phyloP scores from a whole-genome alignment of 2,113 vertebrate genomes.

The Bothrops jararaca region DNA sequence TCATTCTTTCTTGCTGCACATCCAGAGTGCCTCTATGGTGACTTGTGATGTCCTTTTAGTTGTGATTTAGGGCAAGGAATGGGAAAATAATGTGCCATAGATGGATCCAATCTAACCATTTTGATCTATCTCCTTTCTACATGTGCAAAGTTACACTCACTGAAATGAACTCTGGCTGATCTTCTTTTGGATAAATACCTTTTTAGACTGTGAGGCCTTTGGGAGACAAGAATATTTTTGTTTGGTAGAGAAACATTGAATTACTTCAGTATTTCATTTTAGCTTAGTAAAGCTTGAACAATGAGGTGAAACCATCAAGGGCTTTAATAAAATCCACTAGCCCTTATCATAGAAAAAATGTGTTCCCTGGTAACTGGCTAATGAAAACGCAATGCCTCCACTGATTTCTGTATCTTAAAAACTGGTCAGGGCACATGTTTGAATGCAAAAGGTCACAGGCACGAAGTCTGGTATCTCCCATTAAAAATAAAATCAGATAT shows the following conservation, averaged over 20 bases:
- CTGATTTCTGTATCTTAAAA: background rate
- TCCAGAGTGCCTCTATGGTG: background rate
- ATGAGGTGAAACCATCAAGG: background rate
- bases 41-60: background rate
- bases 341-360: background rate
- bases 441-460: background rate
- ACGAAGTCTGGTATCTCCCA: background rate
- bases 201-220: background rate
- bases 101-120: background rate
- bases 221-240: background rate
- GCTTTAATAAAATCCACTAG: background rate
- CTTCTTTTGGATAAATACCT: background rate
- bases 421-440: background rate
- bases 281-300: background rate
- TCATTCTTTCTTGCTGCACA: background rate
- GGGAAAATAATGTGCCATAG: background rate
- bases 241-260: slow-evolving; percentile 3
- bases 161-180: slow-evolving; percentile 11
- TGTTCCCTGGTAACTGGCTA: background rate
- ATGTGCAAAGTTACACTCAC: background rate
- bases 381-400: background rate
- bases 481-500: background rate
- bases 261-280: background rate
- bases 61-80: background rate
- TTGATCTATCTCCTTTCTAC: background rate